Evolutionary conservation across 2,797 vertebrate species (phyloP).

Genomic region (Rhinoraja longicauda): DNA sequence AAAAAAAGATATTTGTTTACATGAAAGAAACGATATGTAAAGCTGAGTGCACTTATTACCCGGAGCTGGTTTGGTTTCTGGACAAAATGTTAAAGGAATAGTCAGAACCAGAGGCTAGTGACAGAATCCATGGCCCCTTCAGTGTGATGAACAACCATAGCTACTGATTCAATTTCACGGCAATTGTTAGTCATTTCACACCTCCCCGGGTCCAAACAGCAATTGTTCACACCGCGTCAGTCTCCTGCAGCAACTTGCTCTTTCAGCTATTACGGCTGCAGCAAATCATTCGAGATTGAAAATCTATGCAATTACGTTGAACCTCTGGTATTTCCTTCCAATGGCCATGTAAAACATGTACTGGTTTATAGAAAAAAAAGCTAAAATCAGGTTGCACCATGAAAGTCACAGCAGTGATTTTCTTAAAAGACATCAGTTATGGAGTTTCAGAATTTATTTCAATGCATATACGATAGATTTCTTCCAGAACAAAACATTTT

Average conservation of each 20-base stretch:
- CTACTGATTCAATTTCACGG: not conserved
- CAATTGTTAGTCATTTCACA: conserved; percentile 8
- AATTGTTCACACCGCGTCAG: not conserved
- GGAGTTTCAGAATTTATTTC: not conserved
- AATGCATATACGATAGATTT: not conserved
- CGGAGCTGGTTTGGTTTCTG: not conserved
- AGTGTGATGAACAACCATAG: not conserved
- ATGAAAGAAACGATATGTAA: not conserved
- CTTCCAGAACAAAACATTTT: not conserved
- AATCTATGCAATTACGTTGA: not conserved
- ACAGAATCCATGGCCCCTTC: not conserved
- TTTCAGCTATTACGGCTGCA: not conserved
- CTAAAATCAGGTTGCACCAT: not conserved
- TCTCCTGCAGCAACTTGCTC: not conserved
- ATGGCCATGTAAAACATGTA: not conserved
- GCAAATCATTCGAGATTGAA: not conserved
- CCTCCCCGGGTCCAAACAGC: not conserved
- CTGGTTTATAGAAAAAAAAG: not conserved
- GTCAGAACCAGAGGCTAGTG: not conserved
- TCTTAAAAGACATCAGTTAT: too few relatives aligned
- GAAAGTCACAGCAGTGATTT: not conserved
- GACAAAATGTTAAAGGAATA: not conserved
- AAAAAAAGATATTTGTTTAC: not conserved
- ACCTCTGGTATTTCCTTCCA: not conserved
- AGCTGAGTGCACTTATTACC: not conserved